Evolutionary conservation across 2,888 invertebrate genomes (phyloP).

Genomic region (Athrips mouffetella): DNA sequence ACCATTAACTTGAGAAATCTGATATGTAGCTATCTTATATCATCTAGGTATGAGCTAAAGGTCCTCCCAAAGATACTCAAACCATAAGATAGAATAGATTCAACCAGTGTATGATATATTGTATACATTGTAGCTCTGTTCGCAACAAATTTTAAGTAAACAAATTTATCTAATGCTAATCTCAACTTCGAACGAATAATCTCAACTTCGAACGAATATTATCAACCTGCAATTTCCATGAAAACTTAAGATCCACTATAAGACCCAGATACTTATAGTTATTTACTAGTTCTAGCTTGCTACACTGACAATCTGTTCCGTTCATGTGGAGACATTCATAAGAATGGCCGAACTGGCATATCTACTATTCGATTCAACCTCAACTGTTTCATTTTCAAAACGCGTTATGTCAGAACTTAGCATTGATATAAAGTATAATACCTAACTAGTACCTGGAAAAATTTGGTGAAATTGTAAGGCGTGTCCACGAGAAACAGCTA

Average conservation of each 20-base stretch:
- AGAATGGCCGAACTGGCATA: no score
- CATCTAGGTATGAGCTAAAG: background rate
- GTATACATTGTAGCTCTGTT: background rate
- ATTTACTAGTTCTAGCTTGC: background rate
- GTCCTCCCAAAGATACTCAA: background rate
- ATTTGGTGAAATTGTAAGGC: no score
- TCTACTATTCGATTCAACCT: no score
- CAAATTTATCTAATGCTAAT: background rate
- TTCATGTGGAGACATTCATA: no score
- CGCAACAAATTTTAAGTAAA: background rate
- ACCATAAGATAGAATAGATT: conserved; percentile 1
- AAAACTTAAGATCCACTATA: background rate
- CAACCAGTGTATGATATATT: background rate
- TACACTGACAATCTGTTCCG: no score
- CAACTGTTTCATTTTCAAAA: no score
- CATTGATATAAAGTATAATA: no score
- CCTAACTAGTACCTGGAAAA: no score
- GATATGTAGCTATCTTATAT: background rate
- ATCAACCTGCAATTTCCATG: background rate
- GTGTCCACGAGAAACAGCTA: no score
- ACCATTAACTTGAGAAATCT: background rate
- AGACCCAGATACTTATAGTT: background rate
- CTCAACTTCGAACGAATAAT: background rate
- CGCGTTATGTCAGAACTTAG: no score
- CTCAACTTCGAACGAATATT: background rate